Conservation (phyloP, 2,113 vertebrate species). For the Xenotilapia longispinis region DNA sequence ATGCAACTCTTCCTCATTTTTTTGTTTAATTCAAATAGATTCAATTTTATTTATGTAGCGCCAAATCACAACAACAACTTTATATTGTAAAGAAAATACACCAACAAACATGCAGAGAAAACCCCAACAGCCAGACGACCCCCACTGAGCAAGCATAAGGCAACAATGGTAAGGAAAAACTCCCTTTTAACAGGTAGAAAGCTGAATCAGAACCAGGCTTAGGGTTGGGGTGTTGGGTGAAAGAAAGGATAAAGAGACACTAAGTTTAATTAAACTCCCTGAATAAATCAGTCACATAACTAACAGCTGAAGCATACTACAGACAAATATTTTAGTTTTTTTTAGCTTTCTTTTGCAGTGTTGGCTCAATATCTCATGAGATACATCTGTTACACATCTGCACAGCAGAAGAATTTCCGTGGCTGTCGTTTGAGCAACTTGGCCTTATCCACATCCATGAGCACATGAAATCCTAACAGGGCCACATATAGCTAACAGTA, state of each 20-base stretch:
- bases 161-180: background rate
- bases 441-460: background rate
- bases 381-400: conserved; percentile 19
- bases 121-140: background rate
- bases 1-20: background rate
- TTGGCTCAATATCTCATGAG: background rate
- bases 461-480: background rate
- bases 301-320: background rate
- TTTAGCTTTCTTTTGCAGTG: background rate
- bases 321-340: background rate
- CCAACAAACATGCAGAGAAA: background rate
- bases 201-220: background rate
- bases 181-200: background rate
- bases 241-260: background rate
- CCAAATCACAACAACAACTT: background rate
- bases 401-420: background rate
- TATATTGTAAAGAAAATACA: background rate
- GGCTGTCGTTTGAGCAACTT: background rate
- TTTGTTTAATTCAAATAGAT: background rate
- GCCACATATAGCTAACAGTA: background rate
- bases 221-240: background rate
- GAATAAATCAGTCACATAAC: background rate
- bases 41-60: background rate
- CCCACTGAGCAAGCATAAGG: background rate
- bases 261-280: background rate